Evolutionary conservation across 2,797 vertebrate species (phyloP).

Genomic region (Tapirus indicus): DNA sequence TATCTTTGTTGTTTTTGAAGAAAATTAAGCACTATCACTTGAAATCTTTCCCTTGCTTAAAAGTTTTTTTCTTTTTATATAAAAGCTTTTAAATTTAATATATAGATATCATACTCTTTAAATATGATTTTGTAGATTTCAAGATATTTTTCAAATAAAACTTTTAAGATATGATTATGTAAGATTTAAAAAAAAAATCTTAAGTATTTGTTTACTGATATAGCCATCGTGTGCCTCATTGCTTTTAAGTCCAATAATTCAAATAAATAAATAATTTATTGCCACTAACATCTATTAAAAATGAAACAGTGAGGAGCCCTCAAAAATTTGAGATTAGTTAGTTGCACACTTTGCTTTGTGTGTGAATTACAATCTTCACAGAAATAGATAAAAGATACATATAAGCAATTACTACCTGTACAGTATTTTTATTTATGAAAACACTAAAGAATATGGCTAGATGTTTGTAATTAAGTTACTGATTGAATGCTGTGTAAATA

Average conservation of each 20-base stretch:
- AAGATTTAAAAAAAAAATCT: slow-evolving; percentile 8
- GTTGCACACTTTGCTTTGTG: slow-evolving; percentile 56
- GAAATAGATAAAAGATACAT: slow-evolving; percentile 67
- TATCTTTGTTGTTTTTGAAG: slow-evolving; percentile 22
- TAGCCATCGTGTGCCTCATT: neutral
- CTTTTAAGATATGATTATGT: neutral
- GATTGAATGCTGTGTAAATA: slow-evolving; percentile 73
- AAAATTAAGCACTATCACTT: neutral
- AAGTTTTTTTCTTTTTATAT: neutral
- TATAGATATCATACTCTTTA: neutral
- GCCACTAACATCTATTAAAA: slow-evolving; percentile 53
- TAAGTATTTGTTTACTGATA: neutral
- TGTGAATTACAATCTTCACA: slow-evolving; percentile 72
- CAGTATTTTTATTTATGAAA: slow-evolving; percentile 77
- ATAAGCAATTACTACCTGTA: slow-evolving; percentile 59
- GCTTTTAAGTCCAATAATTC: neutral
- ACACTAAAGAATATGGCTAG: slow-evolving; percentile 76
- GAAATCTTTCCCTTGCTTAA: slow-evolving; percentile 41
- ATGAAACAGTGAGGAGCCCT: slow-evolving; percentile 50
- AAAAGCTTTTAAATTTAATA: neutral
- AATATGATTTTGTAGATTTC: neutral
- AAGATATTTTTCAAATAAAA: neutral
- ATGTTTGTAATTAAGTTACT: slow-evolving; percentile 78
- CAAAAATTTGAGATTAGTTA: slow-evolving; percentile 63
- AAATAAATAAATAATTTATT: slow-evolving; percentile 61